Conservation (phyloP, 2,888 invertebrate genomes). For the Teleogryllus oceanicus region DNA sequence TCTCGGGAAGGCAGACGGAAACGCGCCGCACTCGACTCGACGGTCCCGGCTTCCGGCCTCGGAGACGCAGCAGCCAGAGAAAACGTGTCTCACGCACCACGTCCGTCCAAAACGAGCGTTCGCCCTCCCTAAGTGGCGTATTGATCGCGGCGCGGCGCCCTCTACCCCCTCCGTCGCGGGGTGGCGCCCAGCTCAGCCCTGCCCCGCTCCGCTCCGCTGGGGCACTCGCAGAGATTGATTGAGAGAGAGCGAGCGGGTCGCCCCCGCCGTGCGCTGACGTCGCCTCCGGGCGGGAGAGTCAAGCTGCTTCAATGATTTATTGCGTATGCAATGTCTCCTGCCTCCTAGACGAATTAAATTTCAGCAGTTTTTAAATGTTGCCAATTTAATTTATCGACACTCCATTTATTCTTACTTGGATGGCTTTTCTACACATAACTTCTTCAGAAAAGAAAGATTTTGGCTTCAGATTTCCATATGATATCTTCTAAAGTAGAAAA, state of each 20-base stretch:
- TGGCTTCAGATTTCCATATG: too few relatives aligned
- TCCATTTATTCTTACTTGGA: too few relatives aligned
- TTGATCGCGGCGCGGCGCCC: background rate
- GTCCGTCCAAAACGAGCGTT: background rate
- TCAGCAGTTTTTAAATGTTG: too few relatives aligned
- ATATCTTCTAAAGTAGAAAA: too few relatives aligned
- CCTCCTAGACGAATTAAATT: too few relatives aligned
- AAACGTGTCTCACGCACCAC: background rate
- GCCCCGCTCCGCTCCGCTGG: background rate
- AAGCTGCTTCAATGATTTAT: too few relatives aligned
- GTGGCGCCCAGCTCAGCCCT: background rate
- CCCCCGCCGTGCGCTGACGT: background rate
- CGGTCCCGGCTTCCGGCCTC: background rate
- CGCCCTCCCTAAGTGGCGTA: conserved; percentile 1
- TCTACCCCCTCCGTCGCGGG: conserved; percentile 6
- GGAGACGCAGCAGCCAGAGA: background rate
- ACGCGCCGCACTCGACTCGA: background rate
- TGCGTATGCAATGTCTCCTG: background rate
- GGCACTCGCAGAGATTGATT: background rate
- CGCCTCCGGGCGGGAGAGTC: too few relatives aligned
- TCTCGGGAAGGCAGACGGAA: background rate
- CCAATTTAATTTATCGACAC: too few relatives aligned
- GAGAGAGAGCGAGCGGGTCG: background rate
- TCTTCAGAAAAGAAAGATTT: too few relatives aligned
- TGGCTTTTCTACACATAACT: too few relatives aligned